phyloP scores from a whole-genome alignment of 2,113 vertebrate species.

The Dendropsophus ebraccatus region DNA sequence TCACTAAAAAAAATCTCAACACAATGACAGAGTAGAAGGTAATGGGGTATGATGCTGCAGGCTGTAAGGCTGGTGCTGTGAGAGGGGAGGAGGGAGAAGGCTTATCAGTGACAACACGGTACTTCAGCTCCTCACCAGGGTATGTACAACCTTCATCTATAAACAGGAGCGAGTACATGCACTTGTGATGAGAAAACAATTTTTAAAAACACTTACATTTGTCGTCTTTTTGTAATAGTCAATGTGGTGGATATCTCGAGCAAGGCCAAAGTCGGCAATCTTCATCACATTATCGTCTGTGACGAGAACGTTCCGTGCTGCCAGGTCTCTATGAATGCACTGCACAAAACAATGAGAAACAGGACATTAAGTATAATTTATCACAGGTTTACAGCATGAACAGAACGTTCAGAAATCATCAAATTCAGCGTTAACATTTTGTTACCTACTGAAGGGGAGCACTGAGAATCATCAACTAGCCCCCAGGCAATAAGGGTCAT shows the following conservation, averaged over 20 bases:
- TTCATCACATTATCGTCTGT: constrained; percentile 98
- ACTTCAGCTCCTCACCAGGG: too few relatives aligned
- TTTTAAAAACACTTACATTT: constrained; percentile 83
- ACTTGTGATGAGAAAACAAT: not conserved
- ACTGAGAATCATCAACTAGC: too few relatives aligned
- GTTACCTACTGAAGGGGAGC: too few relatives aligned
- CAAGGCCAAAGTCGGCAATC: constrained; percentile 96
- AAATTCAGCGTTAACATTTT: not conserved
- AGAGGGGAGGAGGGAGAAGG: too few relatives aligned
- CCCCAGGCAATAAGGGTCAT: too few relatives aligned
- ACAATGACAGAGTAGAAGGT: too few relatives aligned
- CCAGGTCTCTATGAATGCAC: constrained; percentile 98
- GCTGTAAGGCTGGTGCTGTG: too few relatives aligned
- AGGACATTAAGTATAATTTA: not conserved
- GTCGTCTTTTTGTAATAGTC: constrained; percentile 99
- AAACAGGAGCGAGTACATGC: not conserved
- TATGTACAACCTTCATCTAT: not conserved
- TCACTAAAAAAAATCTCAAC: too few relatives aligned
- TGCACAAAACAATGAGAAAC: constrained; percentile 60
- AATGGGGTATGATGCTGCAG: too few relatives aligned
- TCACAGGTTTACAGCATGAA: not conserved
- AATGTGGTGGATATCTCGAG: constrained; percentile 97
- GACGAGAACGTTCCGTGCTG: constrained; percentile 94
- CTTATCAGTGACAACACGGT: too few relatives aligned
- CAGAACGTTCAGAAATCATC: not conserved